These are phyloP conservation scores for Palythoa grandiflora DNA, from an alignment of 92 coral and sea anemone genomes.

Conservation along the genomic window DNA sequence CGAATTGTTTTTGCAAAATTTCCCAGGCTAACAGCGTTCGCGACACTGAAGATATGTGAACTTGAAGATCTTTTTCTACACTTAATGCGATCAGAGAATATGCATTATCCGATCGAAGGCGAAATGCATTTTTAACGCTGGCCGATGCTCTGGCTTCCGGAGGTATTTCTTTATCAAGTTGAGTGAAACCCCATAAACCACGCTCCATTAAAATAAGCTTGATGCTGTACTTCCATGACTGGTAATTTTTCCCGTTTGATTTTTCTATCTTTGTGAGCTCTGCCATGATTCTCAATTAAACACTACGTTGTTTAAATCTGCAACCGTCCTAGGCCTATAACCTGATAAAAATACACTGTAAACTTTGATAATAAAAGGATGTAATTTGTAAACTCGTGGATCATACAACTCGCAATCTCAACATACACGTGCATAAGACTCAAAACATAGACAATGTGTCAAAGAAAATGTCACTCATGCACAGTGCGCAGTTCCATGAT, in stretches of 20 bases:
- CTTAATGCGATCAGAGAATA: slow-evolving; percentile 75
- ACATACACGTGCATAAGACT: too few relatives aligned
- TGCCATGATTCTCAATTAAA: neutral
- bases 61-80: slow-evolving; percentile 69
- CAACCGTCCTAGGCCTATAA: slow-evolving; percentile 21
- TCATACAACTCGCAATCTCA: too few relatives aligned
- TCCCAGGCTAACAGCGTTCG: slow-evolving; percentile 25
- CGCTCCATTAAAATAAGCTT: slow-evolving; percentile 72
- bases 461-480: too few relatives aligned
- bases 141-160: slow-evolving; percentile 42
- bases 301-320: slow-evolving; percentile 8
- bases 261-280: slow-evolving; percentile 1
- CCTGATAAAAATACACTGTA: neutral
- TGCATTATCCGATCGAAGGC: slow-evolving; percentile 74
- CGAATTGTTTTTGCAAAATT: too few relatives aligned
- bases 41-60: slow-evolving; percentile 68
- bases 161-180: slow-evolving; percentile 37
- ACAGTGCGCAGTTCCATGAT: too few relatives aligned
- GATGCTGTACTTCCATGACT: slow-evolving; percentile 76
- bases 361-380: too few relatives aligned
- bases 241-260: slow-evolving; percentile 64
- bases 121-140: slow-evolving; percentile 66
- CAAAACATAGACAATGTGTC: too few relatives aligned
- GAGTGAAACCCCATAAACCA: slow-evolving; percentile 80
- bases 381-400: too few relatives aligned